These are phyloP conservation scores for Limnephilus marmoratus DNA, from an alignment of 2,888 invertebrate species.

Conservation along the genomic window DNA sequence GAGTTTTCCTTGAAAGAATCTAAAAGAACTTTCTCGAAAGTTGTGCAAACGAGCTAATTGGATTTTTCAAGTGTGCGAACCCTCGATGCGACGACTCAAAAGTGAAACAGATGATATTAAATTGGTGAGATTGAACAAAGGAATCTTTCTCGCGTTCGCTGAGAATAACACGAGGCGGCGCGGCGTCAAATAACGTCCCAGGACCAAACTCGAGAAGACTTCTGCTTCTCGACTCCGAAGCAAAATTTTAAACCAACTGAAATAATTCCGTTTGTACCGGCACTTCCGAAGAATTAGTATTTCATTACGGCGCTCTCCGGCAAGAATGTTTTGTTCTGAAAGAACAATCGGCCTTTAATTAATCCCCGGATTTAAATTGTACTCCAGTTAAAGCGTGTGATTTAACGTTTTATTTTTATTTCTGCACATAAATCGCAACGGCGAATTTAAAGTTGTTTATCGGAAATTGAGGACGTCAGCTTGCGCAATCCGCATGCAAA, in stretches of 20 bases:
- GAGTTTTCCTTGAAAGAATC: too few species aligned
- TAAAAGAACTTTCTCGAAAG: too few species aligned
- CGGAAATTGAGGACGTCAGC: conserved; percentile 2
- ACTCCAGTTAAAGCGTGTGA: neutral
- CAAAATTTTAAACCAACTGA: conserved; percentile 29
- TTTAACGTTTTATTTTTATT: conserved; percentile 25
- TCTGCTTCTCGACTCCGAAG: conserved; percentile 4
- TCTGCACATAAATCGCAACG: conserved; percentile 5
- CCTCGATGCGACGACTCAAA: neutral
- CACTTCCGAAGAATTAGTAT: conserved; percentile 42
- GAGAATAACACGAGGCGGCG: neutral
- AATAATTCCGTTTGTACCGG: conserved; percentile 34
- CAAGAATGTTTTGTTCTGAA: conserved; percentile 24
- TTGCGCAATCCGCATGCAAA: neutral
- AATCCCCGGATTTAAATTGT: conserved; percentile 34
- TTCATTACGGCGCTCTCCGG: conserved; percentile 26
- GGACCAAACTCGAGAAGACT: neutral
- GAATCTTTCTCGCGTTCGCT: neutral
- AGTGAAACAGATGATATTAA: neutral
- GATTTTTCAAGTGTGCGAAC: neutral
- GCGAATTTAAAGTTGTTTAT: conserved; percentile 14
- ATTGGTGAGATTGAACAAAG: conserved; percentile 18
- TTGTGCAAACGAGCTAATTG: neutral
- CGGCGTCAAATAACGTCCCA: conserved; percentile 8
- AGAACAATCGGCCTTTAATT: conserved; percentile 24